Conservation (phyloP, 2,113 vertebrate genomes). For the Platycercus adscitus region DNA sequence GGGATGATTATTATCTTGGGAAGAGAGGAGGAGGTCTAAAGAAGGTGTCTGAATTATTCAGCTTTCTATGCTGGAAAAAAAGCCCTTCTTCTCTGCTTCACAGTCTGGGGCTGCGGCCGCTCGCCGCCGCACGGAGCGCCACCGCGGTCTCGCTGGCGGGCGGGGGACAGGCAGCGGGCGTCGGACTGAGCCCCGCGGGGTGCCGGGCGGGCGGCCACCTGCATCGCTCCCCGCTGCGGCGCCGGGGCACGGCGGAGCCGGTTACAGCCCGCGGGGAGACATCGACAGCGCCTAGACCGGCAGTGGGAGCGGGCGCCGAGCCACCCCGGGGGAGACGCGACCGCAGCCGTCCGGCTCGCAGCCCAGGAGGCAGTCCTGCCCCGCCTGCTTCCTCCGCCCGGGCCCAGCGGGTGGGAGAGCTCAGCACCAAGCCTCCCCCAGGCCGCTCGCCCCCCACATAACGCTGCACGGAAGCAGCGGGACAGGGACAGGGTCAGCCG, state of each 20-base stretch:
- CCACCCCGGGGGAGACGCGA: background rate
- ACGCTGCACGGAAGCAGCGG: background rate
- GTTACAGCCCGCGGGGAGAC: background rate
- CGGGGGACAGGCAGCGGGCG: conserved; percentile 75
- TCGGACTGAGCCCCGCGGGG: conserved; percentile 37
- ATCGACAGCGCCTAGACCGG: background rate
- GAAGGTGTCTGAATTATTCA: too few relatives aligned
- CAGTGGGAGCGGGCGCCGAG: background rate
- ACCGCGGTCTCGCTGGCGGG: conserved; percentile 63
- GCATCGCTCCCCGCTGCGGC: conserved; percentile 73
- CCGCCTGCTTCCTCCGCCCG: background rate
- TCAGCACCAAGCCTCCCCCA: background rate
- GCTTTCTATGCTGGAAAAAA: too few relatives aligned
- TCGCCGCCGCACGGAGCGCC: background rate
- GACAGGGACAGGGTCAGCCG: background rate
- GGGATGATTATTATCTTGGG: too few relatives aligned
- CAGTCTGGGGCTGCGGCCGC: background rate
- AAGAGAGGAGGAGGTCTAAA: conserved; percentile 48
- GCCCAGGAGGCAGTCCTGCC: background rate
- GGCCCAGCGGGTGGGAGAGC: background rate
- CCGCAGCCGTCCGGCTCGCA: background rate
- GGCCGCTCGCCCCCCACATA: background rate
- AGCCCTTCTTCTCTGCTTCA: too few relatives aligned
- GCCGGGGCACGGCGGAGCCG: too few relatives aligned
- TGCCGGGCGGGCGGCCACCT: conserved; percentile 5